These are phyloP conservation scores for Thelaira solivaga DNA, from an alignment of 2,888 invertebrate genomes.

Conservation along the genomic window DNA sequence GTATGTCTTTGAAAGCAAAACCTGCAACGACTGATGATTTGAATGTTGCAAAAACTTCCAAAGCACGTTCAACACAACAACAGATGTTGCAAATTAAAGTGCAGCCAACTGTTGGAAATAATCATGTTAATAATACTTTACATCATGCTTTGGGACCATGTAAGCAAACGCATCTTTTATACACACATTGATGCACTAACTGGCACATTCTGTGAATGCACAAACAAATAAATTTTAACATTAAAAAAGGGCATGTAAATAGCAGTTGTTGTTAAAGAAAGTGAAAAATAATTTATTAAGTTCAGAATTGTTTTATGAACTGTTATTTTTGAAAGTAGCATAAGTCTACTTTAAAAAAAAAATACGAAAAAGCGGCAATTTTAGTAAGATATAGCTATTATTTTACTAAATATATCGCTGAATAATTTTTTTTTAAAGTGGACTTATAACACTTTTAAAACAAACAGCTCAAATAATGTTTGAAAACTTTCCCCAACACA, in stretches of 20 bases:
- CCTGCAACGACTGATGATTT: neutral
- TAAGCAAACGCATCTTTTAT: slow-evolving; percentile 64
- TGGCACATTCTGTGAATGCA: neutral
- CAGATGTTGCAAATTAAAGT: slow-evolving; percentile 52
- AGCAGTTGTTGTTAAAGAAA: neutral
- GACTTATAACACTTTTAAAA: no score
- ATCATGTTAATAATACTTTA: slow-evolving; percentile 73
- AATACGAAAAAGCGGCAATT: no score
- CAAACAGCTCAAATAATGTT: no score
- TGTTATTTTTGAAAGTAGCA: no score
- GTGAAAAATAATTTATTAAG: neutral
- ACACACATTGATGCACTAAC: neutral
- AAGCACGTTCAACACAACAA: slow-evolving; percentile 15
- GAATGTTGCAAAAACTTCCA: slow-evolving; percentile 6
- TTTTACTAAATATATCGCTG: no score
- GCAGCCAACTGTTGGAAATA: slow-evolving; percentile 61
- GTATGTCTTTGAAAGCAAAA: neutral
- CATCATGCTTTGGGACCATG: slow-evolving; percentile 78
- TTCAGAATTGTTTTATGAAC: no score
- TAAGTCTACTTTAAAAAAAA: no score
- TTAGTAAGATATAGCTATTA: no score
- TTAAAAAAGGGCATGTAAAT: neutral
- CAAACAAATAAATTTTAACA: neutral
- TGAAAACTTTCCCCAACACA: no score
- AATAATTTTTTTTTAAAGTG: no score